Conservation (phyloP, 1,140 invertebrate species). For the Helicoverpa armigera region DNA sequence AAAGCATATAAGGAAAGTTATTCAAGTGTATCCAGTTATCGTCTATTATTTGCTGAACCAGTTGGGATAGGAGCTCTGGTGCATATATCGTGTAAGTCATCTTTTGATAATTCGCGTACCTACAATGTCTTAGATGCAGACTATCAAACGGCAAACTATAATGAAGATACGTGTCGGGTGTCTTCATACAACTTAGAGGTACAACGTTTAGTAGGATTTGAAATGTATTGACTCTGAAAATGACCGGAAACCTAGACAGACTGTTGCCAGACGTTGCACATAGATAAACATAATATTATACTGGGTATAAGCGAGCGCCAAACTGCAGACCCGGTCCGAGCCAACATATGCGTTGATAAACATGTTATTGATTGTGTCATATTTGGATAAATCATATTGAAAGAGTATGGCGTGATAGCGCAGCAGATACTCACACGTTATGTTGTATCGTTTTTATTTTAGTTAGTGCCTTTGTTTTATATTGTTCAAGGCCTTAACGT, state of each 20-base stretch:
- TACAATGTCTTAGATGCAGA: no score
- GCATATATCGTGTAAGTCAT: no score
- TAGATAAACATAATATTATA: constrained; percentile 11
- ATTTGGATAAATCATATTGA: not conserved
- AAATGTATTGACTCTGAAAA: not conserved
- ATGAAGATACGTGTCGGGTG: no score
- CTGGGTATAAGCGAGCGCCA: not conserved
- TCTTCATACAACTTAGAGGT: no score
- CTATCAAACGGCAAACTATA: no score
- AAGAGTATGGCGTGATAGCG: not conserved
- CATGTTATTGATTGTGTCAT: constrained; percentile 34
- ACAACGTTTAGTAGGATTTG: not conserved
- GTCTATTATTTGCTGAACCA: no score
- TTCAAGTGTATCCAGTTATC: no score
- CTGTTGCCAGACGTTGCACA: constrained; percentile 6
- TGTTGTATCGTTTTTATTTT: not conserved
- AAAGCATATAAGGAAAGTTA: not conserved
- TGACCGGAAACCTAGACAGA: constrained; percentile 1
- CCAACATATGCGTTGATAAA: constrained; percentile 38
- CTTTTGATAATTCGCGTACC: no score
- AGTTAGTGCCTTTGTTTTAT: not conserved
- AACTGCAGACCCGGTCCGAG: constrained; percentile 25
- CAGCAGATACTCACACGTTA: not conserved
- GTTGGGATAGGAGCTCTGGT: no score
- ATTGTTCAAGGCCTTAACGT: not conserved